Percentiles rank a stretch among this genome's conserved stretches.
Evolutionary conservation across 2,888 invertebrate genomes (phyloP).

Genomic region (Blomia tropicalis): DNA sequence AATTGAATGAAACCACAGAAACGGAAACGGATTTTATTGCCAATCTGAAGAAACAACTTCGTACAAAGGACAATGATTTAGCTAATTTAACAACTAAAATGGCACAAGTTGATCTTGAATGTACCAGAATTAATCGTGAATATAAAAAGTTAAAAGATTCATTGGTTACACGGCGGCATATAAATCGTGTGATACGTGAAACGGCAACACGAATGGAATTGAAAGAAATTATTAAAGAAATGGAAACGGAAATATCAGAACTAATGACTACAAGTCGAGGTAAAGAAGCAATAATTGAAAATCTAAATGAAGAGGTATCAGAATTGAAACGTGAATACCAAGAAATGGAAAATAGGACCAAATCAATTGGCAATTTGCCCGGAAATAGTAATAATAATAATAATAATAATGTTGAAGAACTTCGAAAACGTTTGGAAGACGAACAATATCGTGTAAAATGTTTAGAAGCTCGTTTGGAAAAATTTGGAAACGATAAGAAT

Average conservation of each 20-base stretch:
- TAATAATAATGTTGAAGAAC: constrained; percentile 25
- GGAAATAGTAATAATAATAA: constrained; percentile 11
- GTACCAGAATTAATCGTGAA: constrained; percentile 28
- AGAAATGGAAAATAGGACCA: constrained; percentile 22
- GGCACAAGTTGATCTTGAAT: constrained; percentile 29
- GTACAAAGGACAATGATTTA: constrained; percentile 42
- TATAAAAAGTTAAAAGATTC: constrained; percentile 36
- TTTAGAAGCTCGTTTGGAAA: constrained; percentile 26
- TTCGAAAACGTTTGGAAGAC: constrained; percentile 30
- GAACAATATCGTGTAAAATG: constrained; percentile 33
- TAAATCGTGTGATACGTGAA: constrained; percentile 50
- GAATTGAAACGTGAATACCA: constrained; percentile 26
- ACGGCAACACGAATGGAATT: constrained; percentile 32
- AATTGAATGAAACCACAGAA: constrained; percentile 15
- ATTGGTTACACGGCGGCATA: constrained; percentile 44
- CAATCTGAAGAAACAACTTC: constrained; percentile 33
- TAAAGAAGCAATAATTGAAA: constrained; percentile 28
- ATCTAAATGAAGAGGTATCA: constrained; percentile 27
- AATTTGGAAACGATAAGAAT: constrained; percentile 23
- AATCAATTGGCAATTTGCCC: constrained; percentile 20
- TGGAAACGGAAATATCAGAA: constrained; percentile 63
- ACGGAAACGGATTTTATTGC: constrained; percentile 29
- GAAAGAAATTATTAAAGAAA: constrained; percentile 65
- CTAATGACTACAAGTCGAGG: constrained; percentile 28
- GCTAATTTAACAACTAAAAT: constrained; percentile 46